Base-by-base conservation (phyloP, 1,140 invertebrate species). In the Drosophila bocki region DNA sequence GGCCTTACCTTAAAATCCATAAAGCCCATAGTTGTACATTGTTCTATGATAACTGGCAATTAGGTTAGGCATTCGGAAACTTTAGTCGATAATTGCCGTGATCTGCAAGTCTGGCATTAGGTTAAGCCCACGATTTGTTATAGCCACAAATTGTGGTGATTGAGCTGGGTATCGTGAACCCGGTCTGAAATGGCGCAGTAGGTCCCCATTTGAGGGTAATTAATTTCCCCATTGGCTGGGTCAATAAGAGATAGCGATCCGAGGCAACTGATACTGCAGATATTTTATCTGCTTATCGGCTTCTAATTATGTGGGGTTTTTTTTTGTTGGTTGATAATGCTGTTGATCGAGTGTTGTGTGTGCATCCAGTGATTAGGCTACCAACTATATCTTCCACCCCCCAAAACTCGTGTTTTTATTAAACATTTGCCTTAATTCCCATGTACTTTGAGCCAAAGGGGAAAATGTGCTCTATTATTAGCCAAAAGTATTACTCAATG, bases 361-460 rank as follows among this genome's bases (percentile, higher is more conserved):
- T 35, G 33, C 32, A 75, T 63, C 50, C 60, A 75, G 3, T 63
- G 59, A 75, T 75, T 75, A 63, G 71, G 72, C 72, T 75, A 75
- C 72, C 71, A 64, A 51, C 44, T 72, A 50, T 9, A 0, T 12
- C 15, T 32, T 13, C 8, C 45, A 33, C 3, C 11, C 19, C 17
- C 13, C 51, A 62, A 35, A 41, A 35, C 9, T 22, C 2, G 12
- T 3, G 5, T 39, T n/a, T 39, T 39, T 39, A 56, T 37, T 56
- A 19, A 39, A 45, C 74, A 77, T n/a, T 45, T 67, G 74, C 29
- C 44, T 54, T 15, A 39, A 17, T 53, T 77, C 72, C 60, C 74
- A 77, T 13, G 72, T 44, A 59, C 74, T 67, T 77, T 76, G 71
- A 29, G 29, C 48, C 33, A 26, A 33, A 1, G 12, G 3, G 15